Percentiles rank a stretch among this genome's conserved stretches.
Conservation (phyloP, 2,113 vertebrate genomes). For the Piliocolobus tephrosceles region DNA sequence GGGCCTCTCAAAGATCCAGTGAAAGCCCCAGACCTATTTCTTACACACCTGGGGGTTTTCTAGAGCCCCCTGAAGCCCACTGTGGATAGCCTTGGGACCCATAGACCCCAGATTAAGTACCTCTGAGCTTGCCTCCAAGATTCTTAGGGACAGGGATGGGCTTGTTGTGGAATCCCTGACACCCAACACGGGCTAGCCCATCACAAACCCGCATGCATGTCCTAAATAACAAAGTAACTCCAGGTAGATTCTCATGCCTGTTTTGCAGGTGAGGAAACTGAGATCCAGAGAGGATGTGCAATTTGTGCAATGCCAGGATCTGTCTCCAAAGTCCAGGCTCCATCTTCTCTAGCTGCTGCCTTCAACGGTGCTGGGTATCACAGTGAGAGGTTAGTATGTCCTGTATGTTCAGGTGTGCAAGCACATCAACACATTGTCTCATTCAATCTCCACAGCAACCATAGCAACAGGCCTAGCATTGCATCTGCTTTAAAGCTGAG, state of each 20-base stretch:
- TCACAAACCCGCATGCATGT: fast-evolving
- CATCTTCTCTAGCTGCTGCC: fast-evolving
- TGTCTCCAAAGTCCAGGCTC: neutral
- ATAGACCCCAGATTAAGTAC: neutral
- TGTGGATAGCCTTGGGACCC: neutral
- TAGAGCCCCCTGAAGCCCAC: neutral
- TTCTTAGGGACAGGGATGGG: neutral
- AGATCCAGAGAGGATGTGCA: neutral
- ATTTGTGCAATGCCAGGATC: fast-evolving
- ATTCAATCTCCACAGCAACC: fast-evolving
- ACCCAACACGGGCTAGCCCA: neutral
- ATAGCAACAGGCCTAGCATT: neutral
- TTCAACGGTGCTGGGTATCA: no score
- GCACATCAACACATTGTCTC: fast-evolving
- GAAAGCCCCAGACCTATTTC: neutral
- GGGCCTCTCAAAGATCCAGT: neutral
- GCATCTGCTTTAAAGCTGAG: neutral
- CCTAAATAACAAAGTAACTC: fast-evolving
- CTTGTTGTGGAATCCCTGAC: no score
- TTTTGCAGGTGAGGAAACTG: neutral
- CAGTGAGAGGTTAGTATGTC: neutral
- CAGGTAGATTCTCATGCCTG: neutral
- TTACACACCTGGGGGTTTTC: fast-evolving
- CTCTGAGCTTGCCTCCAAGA: neutral
- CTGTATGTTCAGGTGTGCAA: fast-evolving